Evolutionary conservation across 2,797 vertebrate species (phyloP), one percentile per base, ranked within the genome.

Genomic region (Pseudomugil tenellus): DNA sequence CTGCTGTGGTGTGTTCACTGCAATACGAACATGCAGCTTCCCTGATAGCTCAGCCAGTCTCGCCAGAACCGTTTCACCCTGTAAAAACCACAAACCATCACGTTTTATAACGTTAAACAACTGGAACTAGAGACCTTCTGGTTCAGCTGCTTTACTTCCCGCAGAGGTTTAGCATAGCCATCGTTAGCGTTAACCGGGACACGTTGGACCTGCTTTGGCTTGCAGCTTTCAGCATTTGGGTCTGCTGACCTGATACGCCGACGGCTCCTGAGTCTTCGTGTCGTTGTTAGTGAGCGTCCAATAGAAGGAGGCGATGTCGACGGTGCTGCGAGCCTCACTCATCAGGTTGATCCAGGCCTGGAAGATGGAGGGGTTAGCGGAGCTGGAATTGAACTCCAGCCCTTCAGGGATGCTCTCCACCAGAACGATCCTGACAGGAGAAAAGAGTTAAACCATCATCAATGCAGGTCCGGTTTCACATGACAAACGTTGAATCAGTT

Each of bases 251-350:
- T 95, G 94, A 51, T 83, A 1, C 1, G 97, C 96, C 0, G 96
- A 92, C 0, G 95, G 89, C 25, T 97, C 95, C 0, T 87, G 72
- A 0, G 96, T 96, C n/a, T 56, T 23, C 0, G 96, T 97, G 91
- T 98, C 97, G 0, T 84, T 62, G 70, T 98, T 97, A 26, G 91
- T 95, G 70, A 98, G 88, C 1, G 96, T 96, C 97, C 97, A 98
- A 31, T 98, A 98, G 91, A 98, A 98, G 29, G 97, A 97, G n/a
- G 96, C 94, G 3, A 98, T 94, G 89, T 98, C 96, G 29, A 98
- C 31, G 11, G 93, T 96, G 90, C 59, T 94, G 25, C 70, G 83
- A 17, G 94, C 95, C 1, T 85, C 75, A 0, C 29, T 46, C 19
- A 97, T 85, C 60, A 98, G 94, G 2, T 68, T 71, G 55, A 91